Base-by-base conservation (phyloP, 2,797 vertebrate species). In the Esox masquinongy region DNA sequence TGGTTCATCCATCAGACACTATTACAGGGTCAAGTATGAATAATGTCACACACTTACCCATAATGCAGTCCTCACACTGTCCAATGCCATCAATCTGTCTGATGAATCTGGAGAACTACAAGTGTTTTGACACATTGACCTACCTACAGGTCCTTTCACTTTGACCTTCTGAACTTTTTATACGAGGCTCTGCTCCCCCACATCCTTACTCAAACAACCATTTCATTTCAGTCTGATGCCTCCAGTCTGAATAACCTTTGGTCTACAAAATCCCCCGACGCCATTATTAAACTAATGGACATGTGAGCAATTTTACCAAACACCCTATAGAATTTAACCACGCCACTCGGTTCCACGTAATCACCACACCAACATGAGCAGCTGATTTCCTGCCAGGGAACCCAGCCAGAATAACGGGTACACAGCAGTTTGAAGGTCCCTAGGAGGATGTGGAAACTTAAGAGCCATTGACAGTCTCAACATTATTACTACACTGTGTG, bases 91-190 rank as follows among this genome's bases (percentile, higher is more conserved):
- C 31, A 67, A 61, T 70, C 22, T 63, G 64, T 73, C 72, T 53
- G 75, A 56, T 17, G 70, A 29, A 29, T 14, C 61, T 68, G 73
- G 53, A 76, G 73, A 78, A 75, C 74, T 22, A 49, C 61, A 12
- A 47, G 61, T 72, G 63, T 75, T 75, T 68, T 69, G 43, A 73
- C 66, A 74, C n/a, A 17, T 75, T 50, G 63, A 19, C 16, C 50
- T 67, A 39, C 56, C 72, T 43, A 31, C 6, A 61, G 69, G 34
- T 0, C 75, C 29, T 53, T 76, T 82, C 74, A 73, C 14, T 49
- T 50, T 80, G 80, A 75, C 77, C 68, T 76, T 26, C n/a, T 72
- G 66, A 78, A 76, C 75, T 80, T 50, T 61, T 2, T 24, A 76
- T 61, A 53, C 24, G 78, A 68, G 66, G 66, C 36, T 12, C 17